Evolutionary conservation across 1,140 invertebrate genomes (phyloP).

Genomic region (Drosophila ananassae): DNA sequence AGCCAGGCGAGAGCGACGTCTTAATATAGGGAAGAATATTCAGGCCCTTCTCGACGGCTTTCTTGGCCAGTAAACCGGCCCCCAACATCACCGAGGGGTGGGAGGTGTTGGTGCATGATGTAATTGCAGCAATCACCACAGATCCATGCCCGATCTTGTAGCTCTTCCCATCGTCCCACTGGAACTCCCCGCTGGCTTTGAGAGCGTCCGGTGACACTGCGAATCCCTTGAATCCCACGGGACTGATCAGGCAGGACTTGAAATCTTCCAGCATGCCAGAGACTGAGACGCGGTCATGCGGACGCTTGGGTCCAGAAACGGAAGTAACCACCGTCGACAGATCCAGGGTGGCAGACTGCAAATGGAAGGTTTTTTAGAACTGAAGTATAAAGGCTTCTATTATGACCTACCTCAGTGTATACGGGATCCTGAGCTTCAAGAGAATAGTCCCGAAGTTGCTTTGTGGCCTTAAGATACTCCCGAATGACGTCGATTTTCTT

Average conservation of each 20-base stretch:
- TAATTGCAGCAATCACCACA: conserved; percentile 98
- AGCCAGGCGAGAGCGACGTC: conserved; percentile 97
- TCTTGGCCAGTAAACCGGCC: conserved; percentile 96
- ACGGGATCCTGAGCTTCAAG: conserved; percentile 92
- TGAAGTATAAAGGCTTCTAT: neutral
- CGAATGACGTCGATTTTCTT: conserved; percentile 93
- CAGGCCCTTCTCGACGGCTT: conserved; percentile 96
- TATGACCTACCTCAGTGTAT: conserved; percentile 89
- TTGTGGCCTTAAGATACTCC: conserved; percentile 91
- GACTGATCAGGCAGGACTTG: conserved; percentile 92
- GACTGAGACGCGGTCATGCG: conserved; percentile 97
- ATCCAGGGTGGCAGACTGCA: conserved; percentile 93
- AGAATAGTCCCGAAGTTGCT: conserved; percentile 94
- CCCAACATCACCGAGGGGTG: conserved; percentile 99
- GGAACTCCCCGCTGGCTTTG: conserved; percentile 88
- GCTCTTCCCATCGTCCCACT: conserved; percentile 92
- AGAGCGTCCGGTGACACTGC: conserved; percentile 90
- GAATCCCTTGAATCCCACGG: conserved; percentile 98
- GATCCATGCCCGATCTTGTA: conserved; percentile 96
- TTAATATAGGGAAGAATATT: conserved; percentile 96
- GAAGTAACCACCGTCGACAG: conserved; percentile 95
- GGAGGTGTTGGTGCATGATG: conserved; percentile 98
- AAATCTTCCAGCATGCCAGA: conserved; percentile 96
- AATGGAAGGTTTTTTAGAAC: neutral
- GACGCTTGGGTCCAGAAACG: conserved; percentile 97